Percentiles rank a stretch among this genome's conserved stretches.
phyloP scores from a whole-genome alignment of 2,797 vertebrate genomes.

The Phataginus tetradactyla region DNA sequence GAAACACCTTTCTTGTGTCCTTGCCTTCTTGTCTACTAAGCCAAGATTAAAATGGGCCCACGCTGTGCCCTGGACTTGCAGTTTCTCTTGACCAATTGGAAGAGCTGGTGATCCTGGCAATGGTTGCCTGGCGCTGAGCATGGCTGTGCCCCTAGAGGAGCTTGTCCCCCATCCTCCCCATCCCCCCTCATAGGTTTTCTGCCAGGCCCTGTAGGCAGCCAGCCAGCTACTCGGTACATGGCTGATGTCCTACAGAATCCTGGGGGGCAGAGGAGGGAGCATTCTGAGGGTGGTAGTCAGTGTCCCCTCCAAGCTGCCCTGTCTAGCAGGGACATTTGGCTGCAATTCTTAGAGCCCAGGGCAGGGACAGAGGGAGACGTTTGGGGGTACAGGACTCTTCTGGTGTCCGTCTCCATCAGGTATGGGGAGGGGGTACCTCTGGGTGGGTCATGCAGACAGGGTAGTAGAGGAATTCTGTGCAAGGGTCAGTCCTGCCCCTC shows the following conservation, averaged over 20 bases:
- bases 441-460: not conserved
- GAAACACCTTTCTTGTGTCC: not conserved
- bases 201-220: not conserved
- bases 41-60: not conserved
- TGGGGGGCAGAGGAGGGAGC: not conserved
- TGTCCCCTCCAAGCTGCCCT: not conserved
- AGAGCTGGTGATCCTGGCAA: not conserved
- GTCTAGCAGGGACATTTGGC: not conserved
- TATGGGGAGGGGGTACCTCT: not conserved
- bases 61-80: not conserved
- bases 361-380: not conserved
- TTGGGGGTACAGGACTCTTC: not conserved
- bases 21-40: not conserved
- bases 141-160: not conserved
- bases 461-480: not conserved
- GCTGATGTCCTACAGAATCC: not conserved
- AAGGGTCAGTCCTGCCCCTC: not conserved
- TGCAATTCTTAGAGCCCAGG: not conserved
- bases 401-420: not conserved
- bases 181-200: not conserved
- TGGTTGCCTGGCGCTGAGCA: not conserved
- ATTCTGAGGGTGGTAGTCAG: not conserved
- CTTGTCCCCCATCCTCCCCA: not conserved
- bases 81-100: not conserved
- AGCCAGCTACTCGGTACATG: not conserved